Evolutionary conservation across 1,140 invertebrate genomes (phyloP), one percentile per base, ranked within the genome.

Genomic region (Camponotus vicinus): DNA sequence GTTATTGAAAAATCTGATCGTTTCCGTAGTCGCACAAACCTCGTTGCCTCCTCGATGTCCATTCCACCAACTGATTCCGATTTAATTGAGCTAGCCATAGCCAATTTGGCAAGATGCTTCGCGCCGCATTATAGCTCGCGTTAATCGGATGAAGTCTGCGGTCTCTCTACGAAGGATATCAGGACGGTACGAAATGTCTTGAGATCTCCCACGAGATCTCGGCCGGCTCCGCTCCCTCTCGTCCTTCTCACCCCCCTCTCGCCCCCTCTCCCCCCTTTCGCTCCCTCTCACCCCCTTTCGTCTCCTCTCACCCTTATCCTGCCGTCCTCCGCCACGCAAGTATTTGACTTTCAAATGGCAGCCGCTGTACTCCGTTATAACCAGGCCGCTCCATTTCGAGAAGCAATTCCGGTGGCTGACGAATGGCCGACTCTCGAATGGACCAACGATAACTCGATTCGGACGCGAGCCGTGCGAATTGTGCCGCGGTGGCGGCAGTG

Each of bases 331-430:
- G 73, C 78, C 79, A 80, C 86, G 88, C 82, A 63, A 86, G 82
- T 86, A 93, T 93, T 93, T 93, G 92, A 93, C 92, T 93, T 93
- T 93, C 92, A 93, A 93, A 93, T 93, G 66, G 84, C 87, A 86
- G 67, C 73, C 89, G 88, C 88, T 87, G 80, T 85, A 82, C 69
- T 79, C 80, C 87, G 87, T 91, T 92, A 92, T 92, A 92, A 93
- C 88, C 82, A 52, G 83, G 73, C 84, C 86, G 78, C 88, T 91
- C 92, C 89, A 93, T 93, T 92, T 93, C 86, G 88, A 86, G 89
- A 86, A 91, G 88, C 89, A 91, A 93, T 91, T 90, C 86, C 70
- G 70, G 77, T 86, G 69, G 76, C 88, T 91, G 89, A 90, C 89
- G 90, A 92, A 90, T 89, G 75, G 84, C 87, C 89, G 75, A 87